Conservation (phyloP, 2,888 invertebrate species). For the Operophtera brumata region DNA sequence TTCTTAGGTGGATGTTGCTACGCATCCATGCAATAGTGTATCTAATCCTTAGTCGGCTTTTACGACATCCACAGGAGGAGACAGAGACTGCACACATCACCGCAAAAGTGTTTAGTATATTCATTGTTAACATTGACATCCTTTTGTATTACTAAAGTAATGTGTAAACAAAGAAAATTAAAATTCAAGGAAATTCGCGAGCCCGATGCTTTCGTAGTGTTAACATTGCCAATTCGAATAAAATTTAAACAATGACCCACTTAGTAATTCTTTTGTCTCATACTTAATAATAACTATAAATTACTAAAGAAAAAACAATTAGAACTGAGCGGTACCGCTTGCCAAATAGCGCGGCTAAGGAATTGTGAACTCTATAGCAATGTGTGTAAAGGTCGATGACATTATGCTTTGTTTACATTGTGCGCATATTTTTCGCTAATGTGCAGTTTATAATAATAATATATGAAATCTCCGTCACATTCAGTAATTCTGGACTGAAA, state of each 20-base stretch:
- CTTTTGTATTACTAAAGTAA: too few species aligned
- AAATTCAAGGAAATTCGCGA: constrained; percentile 13
- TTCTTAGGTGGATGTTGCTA: too few species aligned
- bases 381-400: constrained; percentile 9
- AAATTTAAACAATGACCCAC: constrained; percentile 16
- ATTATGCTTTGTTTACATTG: constrained; percentile 12
- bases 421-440: neutral
- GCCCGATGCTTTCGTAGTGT: neutral
- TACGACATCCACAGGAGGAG: too few species aligned
- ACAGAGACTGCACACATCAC: too few species aligned
- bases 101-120: too few species aligned
- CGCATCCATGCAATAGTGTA: too few species aligned
- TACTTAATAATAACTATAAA: neutral
- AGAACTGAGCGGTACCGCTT: constrained; percentile 1
- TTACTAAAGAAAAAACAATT: constrained; percentile 15
- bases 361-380: constrained; percentile 11
- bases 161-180: constrained; percentile 9
- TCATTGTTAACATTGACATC: too few species aligned
- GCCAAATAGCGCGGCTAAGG: constrained; percentile 12
- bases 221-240: constrained; percentile 1
- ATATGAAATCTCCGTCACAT: neutral
- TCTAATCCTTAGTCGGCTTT: too few species aligned
- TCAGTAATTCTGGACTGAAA: too few species aligned
- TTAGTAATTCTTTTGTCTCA: constrained; percentile 14
- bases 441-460: constrained; percentile 7